These are phyloP conservation scores for Orthosia gothica DNA, from an alignment of 2,888 invertebrate genomes.

Conservation along the genomic window DNA sequence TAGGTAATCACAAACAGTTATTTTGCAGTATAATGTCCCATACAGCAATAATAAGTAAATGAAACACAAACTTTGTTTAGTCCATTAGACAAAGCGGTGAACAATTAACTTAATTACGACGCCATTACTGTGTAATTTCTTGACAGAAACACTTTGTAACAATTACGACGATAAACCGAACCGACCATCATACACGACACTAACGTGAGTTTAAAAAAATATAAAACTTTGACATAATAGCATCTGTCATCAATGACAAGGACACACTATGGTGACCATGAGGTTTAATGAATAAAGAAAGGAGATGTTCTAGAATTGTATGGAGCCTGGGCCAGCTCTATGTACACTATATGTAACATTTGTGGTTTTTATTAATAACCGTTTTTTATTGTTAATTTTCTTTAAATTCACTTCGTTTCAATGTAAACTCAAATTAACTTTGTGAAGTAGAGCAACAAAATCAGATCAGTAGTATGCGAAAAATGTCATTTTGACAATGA, in stretches of 20 bases:
- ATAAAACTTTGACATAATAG: constrained; percentile 27
- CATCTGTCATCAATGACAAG: constrained; percentile 32
- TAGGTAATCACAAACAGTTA: background rate
- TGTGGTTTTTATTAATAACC: no score
- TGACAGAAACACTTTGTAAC: constrained; percentile 63
- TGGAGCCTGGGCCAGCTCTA: no score
- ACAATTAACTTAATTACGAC: constrained; percentile 73
- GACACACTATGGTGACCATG: background rate
- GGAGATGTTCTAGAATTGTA: no score
- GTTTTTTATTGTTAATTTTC: no score
- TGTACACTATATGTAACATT: no score
- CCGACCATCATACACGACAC: constrained; percentile 11
- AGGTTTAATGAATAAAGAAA: background rate
- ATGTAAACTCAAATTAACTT: no score
- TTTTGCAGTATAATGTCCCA: constrained; percentile 5
- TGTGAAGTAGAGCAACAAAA: no score
- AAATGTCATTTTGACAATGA: no score
- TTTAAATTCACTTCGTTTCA: no score
- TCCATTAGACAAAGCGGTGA: constrained; percentile 69
- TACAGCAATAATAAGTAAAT: constrained; percentile 37
- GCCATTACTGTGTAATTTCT: constrained; percentile 72
- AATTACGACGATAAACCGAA: constrained; percentile 48
- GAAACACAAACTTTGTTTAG: constrained; percentile 56
- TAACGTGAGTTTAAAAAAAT: constrained; percentile 29
- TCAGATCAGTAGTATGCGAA: no score